Evolutionary conservation across 2,888 invertebrate genomes (phyloP).

Genomic region (Tridacna crocea): DNA sequence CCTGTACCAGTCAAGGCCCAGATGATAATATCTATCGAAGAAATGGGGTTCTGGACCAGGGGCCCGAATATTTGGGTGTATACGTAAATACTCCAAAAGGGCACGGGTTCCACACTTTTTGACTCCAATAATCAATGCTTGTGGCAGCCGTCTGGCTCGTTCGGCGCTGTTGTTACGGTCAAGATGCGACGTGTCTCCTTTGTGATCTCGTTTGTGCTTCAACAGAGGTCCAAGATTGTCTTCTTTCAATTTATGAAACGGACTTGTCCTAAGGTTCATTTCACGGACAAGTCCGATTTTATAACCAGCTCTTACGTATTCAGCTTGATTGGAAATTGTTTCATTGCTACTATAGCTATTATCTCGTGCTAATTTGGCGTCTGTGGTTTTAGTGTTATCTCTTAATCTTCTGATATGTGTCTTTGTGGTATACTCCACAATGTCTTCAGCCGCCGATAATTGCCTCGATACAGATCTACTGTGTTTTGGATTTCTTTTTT

Average conservation of each 20-base stretch:
- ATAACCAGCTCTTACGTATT: not conserved
- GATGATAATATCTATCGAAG: conserved; percentile 90
- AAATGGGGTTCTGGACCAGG: conserved; percentile 96
- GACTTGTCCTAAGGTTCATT: not conserved
- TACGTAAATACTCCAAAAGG: conserved; percentile 94
- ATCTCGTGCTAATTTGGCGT: not conserved
- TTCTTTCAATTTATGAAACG: too few species aligned
- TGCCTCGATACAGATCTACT: not conserved
- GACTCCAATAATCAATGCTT: conserved; percentile 96
- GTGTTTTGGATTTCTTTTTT: not conserved
- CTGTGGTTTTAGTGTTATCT: not conserved
- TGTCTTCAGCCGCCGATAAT: not conserved
- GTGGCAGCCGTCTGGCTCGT: conserved; percentile 87
- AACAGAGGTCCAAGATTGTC: too few species aligned
- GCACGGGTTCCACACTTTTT: conserved; percentile 98
- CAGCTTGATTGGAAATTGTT: not conserved
- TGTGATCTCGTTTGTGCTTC: not conserved
- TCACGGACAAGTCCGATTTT: not conserved
- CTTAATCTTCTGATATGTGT: not conserved
- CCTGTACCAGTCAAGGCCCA: conserved; percentile 92
- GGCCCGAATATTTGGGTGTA: conserved; percentile 95
- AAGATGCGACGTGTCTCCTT: not conserved
- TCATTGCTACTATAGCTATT: not conserved
- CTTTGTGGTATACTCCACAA: not conserved
- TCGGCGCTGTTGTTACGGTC: not conserved